phyloP scores from a whole-genome alignment of 2,113 vertebrate genomes.

The Varanus komodoensis region DNA sequence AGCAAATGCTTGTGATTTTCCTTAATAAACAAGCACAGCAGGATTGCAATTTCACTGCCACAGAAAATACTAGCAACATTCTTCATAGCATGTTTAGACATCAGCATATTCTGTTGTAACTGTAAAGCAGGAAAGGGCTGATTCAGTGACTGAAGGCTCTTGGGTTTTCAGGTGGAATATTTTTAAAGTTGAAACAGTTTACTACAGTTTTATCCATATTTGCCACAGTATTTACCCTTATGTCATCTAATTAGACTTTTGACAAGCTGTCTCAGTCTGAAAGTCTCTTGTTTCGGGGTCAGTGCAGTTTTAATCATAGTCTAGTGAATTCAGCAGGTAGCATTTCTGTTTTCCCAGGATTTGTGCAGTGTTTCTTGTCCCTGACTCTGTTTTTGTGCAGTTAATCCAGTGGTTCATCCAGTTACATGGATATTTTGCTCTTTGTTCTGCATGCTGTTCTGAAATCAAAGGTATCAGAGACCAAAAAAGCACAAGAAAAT shows the following conservation, averaged over 20 bases:
- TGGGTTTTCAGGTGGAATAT: conserved; percentile 38
- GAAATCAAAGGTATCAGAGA: conserved; percentile 50
- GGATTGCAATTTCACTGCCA: conserved; percentile 58
- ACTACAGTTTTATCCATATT: conserved; percentile 46
- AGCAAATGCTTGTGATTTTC: conserved; percentile 59
- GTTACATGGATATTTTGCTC: conserved; percentile 27
- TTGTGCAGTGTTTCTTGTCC: conserved; percentile 43
- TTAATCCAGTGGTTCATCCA: conserved; percentile 48
- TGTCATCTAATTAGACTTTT: conserved; percentile 38
- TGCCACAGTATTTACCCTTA: conserved; percentile 30
- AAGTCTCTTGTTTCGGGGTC: conserved; percentile 52
- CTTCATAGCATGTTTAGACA: conserved; percentile 53
- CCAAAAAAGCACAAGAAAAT: conserved; percentile 51
- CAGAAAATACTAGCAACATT: conserved; percentile 55
- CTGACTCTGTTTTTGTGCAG: conserved; percentile 30
- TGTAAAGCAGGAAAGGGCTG: conserved; percentile 38
- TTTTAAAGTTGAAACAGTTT: conserved; percentile 23
- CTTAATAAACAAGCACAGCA: conserved; percentile 58
- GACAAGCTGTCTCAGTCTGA: conserved; percentile 34
- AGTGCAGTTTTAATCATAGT: conserved; percentile 31
- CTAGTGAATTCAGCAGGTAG: conserved; percentile 58
- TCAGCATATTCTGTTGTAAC: conserved; percentile 57
- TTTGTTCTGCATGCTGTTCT: conserved; percentile 22
- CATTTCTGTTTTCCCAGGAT: conserved; percentile 36
- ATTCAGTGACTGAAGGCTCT: conserved; percentile 17